These are phyloP conservation scores for Cyprinodon variegatus DNA, from an alignment of 2,113 vertebrate genomes.

Conservation along the genomic window DNA sequence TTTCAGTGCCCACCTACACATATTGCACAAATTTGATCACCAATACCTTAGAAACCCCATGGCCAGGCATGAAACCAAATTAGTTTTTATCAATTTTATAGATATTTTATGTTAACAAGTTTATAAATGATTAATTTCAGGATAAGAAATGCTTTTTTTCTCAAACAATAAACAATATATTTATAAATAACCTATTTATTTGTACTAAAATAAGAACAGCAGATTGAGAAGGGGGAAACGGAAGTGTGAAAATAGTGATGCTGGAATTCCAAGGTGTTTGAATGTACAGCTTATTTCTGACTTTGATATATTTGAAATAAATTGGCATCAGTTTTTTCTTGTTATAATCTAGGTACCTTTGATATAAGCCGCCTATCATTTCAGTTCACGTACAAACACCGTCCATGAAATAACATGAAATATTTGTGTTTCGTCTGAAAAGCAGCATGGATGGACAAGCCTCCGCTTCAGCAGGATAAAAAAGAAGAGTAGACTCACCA, in stretches of 20 bases:
- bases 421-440: too few species aligned
- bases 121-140: not conserved
- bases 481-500: constrained; percentile 11
- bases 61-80: not conserved
- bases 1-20: not conserved
- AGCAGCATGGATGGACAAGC: constrained; percentile 16
- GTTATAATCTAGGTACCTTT: not conserved
- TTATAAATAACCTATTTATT: not conserved
- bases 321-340: not conserved
- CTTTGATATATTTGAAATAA: not conserved
- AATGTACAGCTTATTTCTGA: not conserved
- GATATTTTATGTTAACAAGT: not conserved
- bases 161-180: not conserved
- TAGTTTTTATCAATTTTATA: not conserved
- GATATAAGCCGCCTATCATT: not conserved
- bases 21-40: not conserved
- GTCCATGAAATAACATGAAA: too few species aligned
- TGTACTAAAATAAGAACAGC: not conserved
- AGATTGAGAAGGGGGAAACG: not conserved
- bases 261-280: not conserved
- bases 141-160: not conserved
- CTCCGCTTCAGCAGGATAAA: too few species aligned
- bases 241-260: not conserved
- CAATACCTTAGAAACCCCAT: not conserved
- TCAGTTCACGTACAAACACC: too few species aligned